Evolutionary conservation across 1,140 invertebrate genomes (phyloP), one percentile per base, ranked within the genome.

Genomic region (Drosophila arawakana): DNA sequence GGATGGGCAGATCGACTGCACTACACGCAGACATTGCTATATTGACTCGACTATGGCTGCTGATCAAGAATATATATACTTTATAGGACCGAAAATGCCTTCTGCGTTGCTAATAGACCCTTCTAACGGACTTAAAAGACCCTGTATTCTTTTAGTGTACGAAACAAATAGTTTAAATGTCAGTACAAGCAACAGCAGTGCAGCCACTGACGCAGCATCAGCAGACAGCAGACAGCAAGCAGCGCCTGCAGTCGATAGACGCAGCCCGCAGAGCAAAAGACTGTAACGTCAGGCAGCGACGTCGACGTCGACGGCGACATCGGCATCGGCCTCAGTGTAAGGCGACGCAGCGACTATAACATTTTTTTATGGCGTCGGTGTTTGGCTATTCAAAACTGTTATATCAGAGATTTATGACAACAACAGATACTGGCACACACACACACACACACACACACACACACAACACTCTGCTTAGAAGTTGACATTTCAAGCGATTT

Each of bases 401-500:
- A 78, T 81, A 78, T 63, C 72, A 81, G 21, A 74, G 70, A 81
- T 67, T 81, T 81, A 75, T 75, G 70, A 72, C 74, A 46, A 69
- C 41, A 72, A 69, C 79, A 73, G 21, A 44, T 47, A 77, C 34
- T 35, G 21, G 11, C 39, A 66, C 35, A 47, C 52, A 60, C 47
- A 66, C 25, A 35, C 10, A 61, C 21, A 58, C 39, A 66, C 35
- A 47, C 52, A 60, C 25, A 30, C 25, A 1, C 44, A 50, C 52
- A 58, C 37, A 68, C 47, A 54, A n/a, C 52, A 43, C 41, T n/a
- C 30, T 52, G 30, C n/a, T 78, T 73, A 76, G 71, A 65, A 80
- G 83, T 76, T 88, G 82, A 83, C 83, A 83, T 86, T 62, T 82
- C 49, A 62, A 65, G 63, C 67, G 57, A 72, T 81, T 76, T 68